Evolutionary conservation across 1,140 invertebrate genomes (phyloP), one percentile per base, ranked within the genome.

Genomic region (Gryllus bimaculatus): DNA sequence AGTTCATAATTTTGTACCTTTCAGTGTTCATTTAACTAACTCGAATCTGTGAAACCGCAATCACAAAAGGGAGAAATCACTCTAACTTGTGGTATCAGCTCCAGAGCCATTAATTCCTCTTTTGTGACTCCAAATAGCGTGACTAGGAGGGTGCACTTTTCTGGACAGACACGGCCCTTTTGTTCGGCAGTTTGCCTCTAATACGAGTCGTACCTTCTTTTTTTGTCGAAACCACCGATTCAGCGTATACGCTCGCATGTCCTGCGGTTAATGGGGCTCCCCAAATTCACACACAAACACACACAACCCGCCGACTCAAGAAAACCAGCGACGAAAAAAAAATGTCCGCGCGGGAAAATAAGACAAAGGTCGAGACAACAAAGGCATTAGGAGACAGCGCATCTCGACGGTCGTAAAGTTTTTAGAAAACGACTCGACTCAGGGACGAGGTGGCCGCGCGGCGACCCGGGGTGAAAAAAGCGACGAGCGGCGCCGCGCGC

Each of bases 281-380:
- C 54, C 54, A 66, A 66, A 66, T 66, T 66, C 54, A 66, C 54
- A 66, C 54, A 66, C 54, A 66, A 66, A 66, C 54, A 18, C 54
- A 66, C 10, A 66, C 10, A 66, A 66, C 10, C 54, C 54, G 18
- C 54, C 10, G 54, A 66, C 18, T 13, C 18, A 66, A 66, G 18
- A 66, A 66, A 66, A 7, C 10, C 10, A 66, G 54, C 2, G 54
- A 66, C 54, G 54, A 18, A 18, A 18, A 54, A 54, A 66, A 66
- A 66, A 66, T 10, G 54, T 13, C 10, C 54, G 54, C 54, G 54
- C 10, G 54, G 54, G 54, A 66, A 66, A 66, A 66, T 66, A 66
- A 66, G 54, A 66, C 54, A 66, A 66, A 66, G 54, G 54, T 66
- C 54, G 18, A 66, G 54, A 66, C 54, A 66, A 66, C 54, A 66